phyloP scores from a whole-genome alignment of 2,797 vertebrate species.

The Hydrocynus forskahlii region DNA sequence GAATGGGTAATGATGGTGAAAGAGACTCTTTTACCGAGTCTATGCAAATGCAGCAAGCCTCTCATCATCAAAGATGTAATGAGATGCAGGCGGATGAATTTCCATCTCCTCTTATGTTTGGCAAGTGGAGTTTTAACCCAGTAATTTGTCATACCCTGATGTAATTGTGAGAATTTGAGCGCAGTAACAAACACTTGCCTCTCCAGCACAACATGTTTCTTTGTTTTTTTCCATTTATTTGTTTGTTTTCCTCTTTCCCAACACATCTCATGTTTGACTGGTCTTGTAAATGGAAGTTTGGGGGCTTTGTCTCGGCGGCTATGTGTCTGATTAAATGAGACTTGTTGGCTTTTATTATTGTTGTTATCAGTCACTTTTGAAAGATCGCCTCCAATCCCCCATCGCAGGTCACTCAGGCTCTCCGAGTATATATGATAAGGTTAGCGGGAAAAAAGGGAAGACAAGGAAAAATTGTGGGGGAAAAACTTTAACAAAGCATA shows the following conservation, averaged over 20 bases:
- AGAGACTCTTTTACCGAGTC: slow-evolving; percentile 43
- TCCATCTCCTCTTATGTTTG: slow-evolving; percentile 55
- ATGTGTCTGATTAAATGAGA: slow-evolving; percentile 59
- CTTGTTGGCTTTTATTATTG: slow-evolving; percentile 61
- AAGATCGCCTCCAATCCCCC: slow-evolving; percentile 58
- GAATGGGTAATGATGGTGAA: slow-evolving; percentile 59
- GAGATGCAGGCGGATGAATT: slow-evolving; percentile 58
- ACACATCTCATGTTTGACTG: slow-evolving; percentile 11
- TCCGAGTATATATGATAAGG: slow-evolving; percentile 62
- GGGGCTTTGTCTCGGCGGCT: slow-evolving; percentile 36
- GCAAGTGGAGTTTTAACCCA: slow-evolving; percentile 54
- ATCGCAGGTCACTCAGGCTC: slow-evolving; percentile 49
- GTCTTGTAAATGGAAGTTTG: slow-evolving; percentile 42
- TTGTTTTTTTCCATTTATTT: neutral
- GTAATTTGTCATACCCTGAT: slow-evolving; percentile 62
- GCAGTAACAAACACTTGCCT: slow-evolving; percentile 16
- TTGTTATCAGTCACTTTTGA: slow-evolving; percentile 70
- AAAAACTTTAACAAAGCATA: slow-evolving; percentile 73
- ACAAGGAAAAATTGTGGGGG: slow-evolving; percentile 48
- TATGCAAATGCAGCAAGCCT: slow-evolving; percentile 60
- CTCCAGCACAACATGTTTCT: neutral
- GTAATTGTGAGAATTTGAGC: slow-evolving; percentile 46
- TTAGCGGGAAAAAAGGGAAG: slow-evolving; percentile 55
- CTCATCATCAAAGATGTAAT: slow-evolving; percentile 57
- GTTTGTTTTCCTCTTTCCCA: neutral